Evolutionary conservation across 2,113 vertebrate genomes (phyloP).

Genomic region (Telmatochromis brichardi): DNA sequence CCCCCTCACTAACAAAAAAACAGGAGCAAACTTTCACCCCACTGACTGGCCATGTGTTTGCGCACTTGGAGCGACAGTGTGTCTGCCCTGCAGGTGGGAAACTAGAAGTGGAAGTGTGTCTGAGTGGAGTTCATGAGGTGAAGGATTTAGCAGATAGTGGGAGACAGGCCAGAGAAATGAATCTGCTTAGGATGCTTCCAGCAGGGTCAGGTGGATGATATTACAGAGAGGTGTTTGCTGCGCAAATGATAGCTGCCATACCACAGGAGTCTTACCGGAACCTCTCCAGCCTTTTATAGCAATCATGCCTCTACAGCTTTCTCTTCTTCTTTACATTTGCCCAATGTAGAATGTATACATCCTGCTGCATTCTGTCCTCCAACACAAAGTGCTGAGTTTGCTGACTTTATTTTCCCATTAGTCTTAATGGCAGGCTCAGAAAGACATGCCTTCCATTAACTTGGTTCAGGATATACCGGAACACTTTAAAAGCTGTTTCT

Average conservation of each 20-base stretch:
- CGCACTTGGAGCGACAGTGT: not conserved
- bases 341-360: not conserved
- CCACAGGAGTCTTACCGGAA: not conserved
- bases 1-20: not conserved
- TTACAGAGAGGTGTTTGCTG: not conserved
- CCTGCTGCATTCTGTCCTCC: not conserved
- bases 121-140: not conserved
- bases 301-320: not conserved
- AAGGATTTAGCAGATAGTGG: not conserved
- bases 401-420: constrained; percentile 27
- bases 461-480: not conserved
- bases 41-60: not conserved
- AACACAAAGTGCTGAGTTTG: constrained; percentile 6
- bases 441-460: not conserved
- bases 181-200: not conserved
- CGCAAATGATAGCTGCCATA: not conserved
- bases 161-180: not conserved
- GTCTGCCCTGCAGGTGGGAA: constrained; percentile 21
- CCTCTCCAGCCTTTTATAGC: not conserved
- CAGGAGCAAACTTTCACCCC: constrained; percentile 43
- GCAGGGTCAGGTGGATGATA: constrained; percentile 7
- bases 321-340: not conserved
- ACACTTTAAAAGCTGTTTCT: not conserved
- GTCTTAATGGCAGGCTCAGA: constrained; percentile 17
- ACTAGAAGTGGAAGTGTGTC: constrained; percentile 2